phyloP scores from a whole-genome alignment of 2,888 invertebrate species.

The Hypercompe scribonia region DNA sequence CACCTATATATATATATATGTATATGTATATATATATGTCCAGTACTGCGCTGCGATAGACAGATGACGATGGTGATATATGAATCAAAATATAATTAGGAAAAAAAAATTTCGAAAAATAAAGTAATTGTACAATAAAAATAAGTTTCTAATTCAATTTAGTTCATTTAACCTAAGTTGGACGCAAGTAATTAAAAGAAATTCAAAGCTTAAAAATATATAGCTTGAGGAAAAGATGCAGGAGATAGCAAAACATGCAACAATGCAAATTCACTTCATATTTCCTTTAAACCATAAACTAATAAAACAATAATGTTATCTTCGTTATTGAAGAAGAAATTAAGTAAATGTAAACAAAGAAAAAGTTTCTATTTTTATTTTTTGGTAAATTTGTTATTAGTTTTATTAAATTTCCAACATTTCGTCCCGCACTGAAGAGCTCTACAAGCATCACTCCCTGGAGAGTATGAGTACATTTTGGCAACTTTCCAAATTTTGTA shows the following conservation, averaged over 20 bases:
- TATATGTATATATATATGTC: no score
- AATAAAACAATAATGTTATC: background rate
- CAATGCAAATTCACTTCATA: background rate
- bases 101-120: no score
- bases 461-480: constrained; percentile 44
- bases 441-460: constrained; percentile 27
- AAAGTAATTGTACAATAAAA: background rate
- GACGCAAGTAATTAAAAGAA: no score
- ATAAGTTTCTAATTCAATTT: no score
- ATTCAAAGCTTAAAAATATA: background rate
- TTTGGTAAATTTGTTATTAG: background rate
- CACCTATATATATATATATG: no score
- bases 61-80: no score
- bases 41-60: no score
- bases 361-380: background rate
- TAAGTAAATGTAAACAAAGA: background rate
- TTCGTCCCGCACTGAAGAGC: constrained; percentile 22
- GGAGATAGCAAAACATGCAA: background rate
- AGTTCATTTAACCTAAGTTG: no score
- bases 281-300: background rate
- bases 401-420: background rate
- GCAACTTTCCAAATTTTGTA: constrained; percentile 63
- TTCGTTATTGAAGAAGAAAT: background rate
- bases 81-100: no score
- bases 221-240: background rate